phyloP scores from a whole-genome alignment of 2,888 invertebrate species.

The Shargacucullia verbasci region DNA sequence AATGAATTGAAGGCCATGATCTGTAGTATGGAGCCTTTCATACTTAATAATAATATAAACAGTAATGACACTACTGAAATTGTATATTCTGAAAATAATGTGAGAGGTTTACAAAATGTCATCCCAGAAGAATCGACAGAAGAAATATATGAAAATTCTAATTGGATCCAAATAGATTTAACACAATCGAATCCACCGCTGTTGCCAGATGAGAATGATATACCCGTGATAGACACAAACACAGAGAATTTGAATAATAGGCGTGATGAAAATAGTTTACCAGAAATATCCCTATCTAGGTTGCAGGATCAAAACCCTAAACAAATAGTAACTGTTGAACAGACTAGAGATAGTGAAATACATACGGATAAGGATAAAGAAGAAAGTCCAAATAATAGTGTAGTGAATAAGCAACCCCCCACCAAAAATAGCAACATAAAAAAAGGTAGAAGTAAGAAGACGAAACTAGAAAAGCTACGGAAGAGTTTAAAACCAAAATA shows the following conservation, averaged over 20 bases:
- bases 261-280: not conserved
- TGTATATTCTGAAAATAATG: constrained; percentile 12
- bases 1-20: too few species aligned
- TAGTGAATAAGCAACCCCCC: constrained; percentile 7
- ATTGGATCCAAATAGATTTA: not conserved
- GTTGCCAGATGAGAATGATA: constrained; percentile 1
- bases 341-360: not conserved
- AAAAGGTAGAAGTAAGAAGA: constrained; percentile 61
- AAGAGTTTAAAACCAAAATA: constrained; percentile 69
- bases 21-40: too few species aligned
- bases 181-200: constrained; percentile 2
- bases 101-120: constrained; percentile 9
- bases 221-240: not conserved
- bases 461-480: constrained; percentile 72
- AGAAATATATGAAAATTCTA: not conserved
- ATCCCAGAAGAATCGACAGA: not conserved
- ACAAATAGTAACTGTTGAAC: constrained; percentile 7
- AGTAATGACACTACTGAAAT: constrained; percentile 18
- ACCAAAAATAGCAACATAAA: constrained; percentile 19
- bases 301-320: constrained; percentile 3
- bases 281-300: not conserved
- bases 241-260: constrained; percentile 4
- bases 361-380: constrained; percentile 2
- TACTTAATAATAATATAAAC: not conserved
- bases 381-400: not conserved